Evolutionary conservation across 2,113 vertebrate genomes (phyloP).

Genomic region (Crotalus viridis): DNA sequence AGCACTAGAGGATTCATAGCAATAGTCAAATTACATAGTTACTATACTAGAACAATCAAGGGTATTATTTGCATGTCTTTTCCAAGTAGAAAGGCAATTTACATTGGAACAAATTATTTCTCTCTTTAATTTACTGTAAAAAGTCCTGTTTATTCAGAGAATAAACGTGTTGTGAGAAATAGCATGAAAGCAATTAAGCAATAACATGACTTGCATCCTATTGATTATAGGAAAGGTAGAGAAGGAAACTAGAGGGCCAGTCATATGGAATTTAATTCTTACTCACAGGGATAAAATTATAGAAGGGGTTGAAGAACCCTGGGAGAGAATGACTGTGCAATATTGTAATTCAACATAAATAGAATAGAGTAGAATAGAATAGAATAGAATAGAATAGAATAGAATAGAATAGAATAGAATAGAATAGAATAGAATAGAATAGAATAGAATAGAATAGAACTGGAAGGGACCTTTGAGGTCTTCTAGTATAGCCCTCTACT

Average conservation of each 20-base stretch:
- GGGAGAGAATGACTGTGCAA: background rate
- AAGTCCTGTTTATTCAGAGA: background rate
- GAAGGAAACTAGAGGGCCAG: background rate
- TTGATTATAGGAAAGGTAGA: background rate
- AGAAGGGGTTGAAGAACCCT: background rate
- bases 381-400: no score
- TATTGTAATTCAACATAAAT: background rate
- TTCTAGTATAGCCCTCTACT: no score
- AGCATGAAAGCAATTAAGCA: background rate
- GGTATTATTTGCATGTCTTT: slow-evolving; percentile 14
- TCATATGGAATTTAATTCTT: background rate
- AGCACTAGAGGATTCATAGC: background rate
- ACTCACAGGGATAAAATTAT: background rate
- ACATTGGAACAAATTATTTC: background rate
- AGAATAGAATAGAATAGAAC: no score
- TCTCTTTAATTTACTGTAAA: background rate
- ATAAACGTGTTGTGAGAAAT: background rate
- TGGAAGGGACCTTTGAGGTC: no score
- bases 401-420: no score
- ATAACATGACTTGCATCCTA: background rate
- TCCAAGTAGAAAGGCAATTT: slow-evolving; percentile 27
- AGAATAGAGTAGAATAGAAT: no score
- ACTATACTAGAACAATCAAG: slow-evolving; percentile 31
- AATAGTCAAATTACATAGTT: background rate
- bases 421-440: no score